Evolutionary conservation across 2,888 invertebrate genomes (phyloP).

Genomic region (Drosophila buzzatii): DNA sequence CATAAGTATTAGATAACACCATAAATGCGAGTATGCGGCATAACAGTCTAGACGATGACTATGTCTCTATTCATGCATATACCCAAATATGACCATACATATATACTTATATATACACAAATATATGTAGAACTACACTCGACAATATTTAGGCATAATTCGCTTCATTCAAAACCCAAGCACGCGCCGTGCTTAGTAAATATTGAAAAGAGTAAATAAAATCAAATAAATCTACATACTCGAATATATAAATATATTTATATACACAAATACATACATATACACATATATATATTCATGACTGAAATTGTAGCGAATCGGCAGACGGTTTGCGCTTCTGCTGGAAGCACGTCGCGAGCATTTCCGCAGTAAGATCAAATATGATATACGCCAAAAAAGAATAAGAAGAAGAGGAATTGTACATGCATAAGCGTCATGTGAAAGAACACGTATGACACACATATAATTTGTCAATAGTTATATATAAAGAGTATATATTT

Average conservation of each 20-base stretch:
- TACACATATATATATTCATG: constrained; percentile 16
- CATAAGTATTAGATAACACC: constrained; percentile 6
- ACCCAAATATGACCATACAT: neutral
- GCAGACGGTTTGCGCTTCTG: constrained; percentile 50
- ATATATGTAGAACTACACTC: constrained; percentile 13
- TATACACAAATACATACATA: constrained; percentile 11
- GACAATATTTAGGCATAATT: constrained; percentile 50
- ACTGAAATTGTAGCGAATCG: constrained; percentile 64
- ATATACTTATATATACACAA: neutral
- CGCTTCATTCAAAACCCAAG: constrained; percentile 70
- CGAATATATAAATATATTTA: neutral
- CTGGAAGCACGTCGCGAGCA: constrained; percentile 71
- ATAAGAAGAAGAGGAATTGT: neutral
- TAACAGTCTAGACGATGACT: constrained; percentile 1
- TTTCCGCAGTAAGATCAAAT: constrained; percentile 78
- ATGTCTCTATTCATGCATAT: neutral
- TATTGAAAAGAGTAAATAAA: constrained; percentile 72
- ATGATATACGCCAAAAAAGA: constrained; percentile 49
- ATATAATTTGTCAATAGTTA: constrained; percentile 37
- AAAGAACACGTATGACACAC: constrained; percentile 45
- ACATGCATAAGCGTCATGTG: constrained; percentile 3
- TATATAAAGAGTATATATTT: constrained; percentile 9
- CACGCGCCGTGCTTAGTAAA: constrained; percentile 73
- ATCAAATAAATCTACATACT: constrained; percentile 50
- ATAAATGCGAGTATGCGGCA: neutral